Conservation (phyloP, 2,797 vertebrate species). For the Lemur catta region DNA sequence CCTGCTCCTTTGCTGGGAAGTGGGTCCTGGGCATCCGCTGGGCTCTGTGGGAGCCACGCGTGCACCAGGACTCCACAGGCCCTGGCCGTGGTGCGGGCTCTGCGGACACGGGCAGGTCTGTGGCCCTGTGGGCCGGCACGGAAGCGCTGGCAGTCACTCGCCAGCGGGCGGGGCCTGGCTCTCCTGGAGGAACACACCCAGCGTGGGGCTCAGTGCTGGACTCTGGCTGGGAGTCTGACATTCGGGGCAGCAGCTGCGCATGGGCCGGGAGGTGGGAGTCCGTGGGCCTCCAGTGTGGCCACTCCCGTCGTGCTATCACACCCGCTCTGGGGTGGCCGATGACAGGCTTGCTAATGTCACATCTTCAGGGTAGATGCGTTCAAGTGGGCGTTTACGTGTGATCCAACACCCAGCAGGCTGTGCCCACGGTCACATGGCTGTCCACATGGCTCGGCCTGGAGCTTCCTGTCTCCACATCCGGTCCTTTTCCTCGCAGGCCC, state of each 20-base stretch:
- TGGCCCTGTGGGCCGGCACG: accelerated
- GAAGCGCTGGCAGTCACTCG: accelerated
- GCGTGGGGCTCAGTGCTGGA: neutral
- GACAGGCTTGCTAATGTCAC: neutral
- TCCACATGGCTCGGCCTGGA: neutral
- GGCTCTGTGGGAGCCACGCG: accelerated
- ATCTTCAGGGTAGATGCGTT: neutral
- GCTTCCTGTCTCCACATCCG: neutral
- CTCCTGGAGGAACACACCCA: neutral
- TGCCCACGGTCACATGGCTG: neutral
- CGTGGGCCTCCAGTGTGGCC: neutral
- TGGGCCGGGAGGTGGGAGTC: too few species aligned
- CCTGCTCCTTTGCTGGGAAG: neutral
- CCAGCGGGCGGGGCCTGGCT: neutral
- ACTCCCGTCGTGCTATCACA: too few species aligned
- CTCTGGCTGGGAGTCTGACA: neutral
- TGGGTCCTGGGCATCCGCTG: accelerated
- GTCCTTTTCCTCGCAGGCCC: neutral
- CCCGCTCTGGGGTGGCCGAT: neutral
- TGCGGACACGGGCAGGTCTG: neutral
- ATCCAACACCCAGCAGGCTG: too few species aligned
- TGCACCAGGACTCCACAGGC: neutral
- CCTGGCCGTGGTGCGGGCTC: neutral
- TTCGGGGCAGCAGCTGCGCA: neutral
- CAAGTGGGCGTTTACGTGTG: neutral